Percentiles rank a stretch among this genome's conserved stretches.
Evolutionary conservation across 2,797 vertebrate species (phyloP).

Genomic region (Pelobates cultripes): DNA sequence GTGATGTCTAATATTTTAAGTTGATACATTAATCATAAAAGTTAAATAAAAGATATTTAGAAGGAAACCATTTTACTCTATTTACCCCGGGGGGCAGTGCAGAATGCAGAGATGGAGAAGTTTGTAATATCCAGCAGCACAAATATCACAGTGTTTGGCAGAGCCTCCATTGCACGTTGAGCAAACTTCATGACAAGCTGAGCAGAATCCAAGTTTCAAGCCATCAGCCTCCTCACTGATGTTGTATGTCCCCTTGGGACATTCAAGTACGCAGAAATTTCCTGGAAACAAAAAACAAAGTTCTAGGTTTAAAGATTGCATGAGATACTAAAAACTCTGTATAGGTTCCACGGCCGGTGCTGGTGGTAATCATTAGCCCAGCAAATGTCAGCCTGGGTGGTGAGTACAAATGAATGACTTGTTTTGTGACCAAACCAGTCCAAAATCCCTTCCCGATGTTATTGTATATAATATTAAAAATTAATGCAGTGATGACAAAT

Average conservation of each 20-base stretch:
- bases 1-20: too few species aligned
- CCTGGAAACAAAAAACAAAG: conserved; percentile 60
- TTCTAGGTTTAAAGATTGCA: too few species aligned
- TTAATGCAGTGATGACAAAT: too few species aligned
- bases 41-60: not conserved
- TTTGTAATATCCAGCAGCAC: conserved; percentile 70
- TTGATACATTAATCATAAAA: too few species aligned
- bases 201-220: conserved; percentile 72
- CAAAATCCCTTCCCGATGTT: too few species aligned
- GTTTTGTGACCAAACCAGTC: too few species aligned
- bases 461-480: too few species aligned
- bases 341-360: too few species aligned
- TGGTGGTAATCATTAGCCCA: too few species aligned
- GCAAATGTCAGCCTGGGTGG: too few species aligned
- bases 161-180: conserved; percentile 71
- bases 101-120: conserved; percentile 74
- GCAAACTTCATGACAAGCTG: conserved; percentile 72
- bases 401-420: too few species aligned
- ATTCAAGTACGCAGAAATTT: conserved; percentile 69
- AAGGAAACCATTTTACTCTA: not conserved
- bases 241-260: conserved; percentile 69
- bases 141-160: conserved; percentile 73
- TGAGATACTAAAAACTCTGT: too few species aligned
- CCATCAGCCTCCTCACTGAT: conserved; percentile 74
- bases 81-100: conserved; percentile 77